These are phyloP conservation scores for Ridgeia piscesae DNA, from an alignment of 1,140 invertebrate genomes.

Conservation along the genomic window DNA sequence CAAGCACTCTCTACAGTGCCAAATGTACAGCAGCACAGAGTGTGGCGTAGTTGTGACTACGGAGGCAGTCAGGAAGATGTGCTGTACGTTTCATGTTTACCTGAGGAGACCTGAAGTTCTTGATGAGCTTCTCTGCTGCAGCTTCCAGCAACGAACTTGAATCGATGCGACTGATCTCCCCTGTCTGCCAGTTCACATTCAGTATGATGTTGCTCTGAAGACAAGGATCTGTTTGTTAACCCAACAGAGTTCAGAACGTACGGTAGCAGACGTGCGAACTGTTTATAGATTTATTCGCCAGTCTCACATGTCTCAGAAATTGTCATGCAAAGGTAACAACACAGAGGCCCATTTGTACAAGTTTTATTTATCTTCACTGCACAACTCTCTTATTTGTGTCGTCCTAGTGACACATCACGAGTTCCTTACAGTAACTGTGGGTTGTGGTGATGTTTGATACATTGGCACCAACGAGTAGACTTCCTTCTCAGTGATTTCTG, in stretches of 20 bases:
- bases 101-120: conserved; percentile 20
- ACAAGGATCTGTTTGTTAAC: conserved; percentile 6
- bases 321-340: no score
- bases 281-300: neutral
- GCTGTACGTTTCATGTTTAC: neutral
- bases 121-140: conserved; percentile 26
- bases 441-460: no score
- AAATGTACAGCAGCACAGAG: neutral
- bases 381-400: no score
- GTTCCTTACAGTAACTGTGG: no score
- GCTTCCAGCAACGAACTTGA: conserved; percentile 43
- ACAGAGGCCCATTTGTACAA: no score
- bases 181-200: conserved; percentile 46
- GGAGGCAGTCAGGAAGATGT: neutral
- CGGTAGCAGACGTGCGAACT: neutral
- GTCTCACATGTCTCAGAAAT: no score
- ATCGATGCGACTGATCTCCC: conserved; percentile 42
- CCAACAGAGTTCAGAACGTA: neutral
- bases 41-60: neutral
- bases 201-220: conserved; percentile 52
- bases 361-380: no score
- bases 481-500: no score
- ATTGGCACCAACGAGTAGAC: no score
- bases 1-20: neutral
- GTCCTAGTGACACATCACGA: no score